Conservation (phyloP, 2,113 vertebrate genomes). For the Theristicus caerulescens region DNA sequence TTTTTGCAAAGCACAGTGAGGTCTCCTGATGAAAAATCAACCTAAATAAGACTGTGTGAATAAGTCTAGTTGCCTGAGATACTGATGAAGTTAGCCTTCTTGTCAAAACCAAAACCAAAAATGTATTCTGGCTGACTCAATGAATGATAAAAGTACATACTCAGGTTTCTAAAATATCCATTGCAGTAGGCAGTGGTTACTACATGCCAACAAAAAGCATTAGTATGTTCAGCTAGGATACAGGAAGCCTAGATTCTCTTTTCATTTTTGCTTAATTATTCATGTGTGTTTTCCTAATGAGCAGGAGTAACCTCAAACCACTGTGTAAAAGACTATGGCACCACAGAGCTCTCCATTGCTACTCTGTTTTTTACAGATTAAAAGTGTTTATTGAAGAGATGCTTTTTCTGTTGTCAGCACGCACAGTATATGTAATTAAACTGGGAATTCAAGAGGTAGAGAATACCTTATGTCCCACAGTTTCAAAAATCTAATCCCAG, state of each 20-base stretch:
- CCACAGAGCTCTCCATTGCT: neutral
- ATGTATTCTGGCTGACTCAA: conserved; percentile 25
- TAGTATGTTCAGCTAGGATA: neutral
- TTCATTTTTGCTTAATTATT: conserved; percentile 30
- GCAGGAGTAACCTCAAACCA: neutral
- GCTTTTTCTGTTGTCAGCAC: conserved; percentile 15
- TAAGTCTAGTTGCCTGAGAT: neutral
- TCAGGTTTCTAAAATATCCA: conserved; percentile 17
- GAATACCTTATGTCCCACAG: neutral
- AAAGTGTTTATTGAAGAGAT: conserved; percentile 9
- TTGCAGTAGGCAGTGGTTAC: conserved; percentile 9
- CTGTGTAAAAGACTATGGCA: neutral
- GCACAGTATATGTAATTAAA: conserved; percentile 11
- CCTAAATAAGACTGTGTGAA: neutral
- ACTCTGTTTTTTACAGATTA: neutral
- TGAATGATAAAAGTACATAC: neutral
- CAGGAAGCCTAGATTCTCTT: neutral
- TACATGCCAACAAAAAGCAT: neutral
- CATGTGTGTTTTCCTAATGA: neutral
- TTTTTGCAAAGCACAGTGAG: neutral
- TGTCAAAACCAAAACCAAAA: neutral
- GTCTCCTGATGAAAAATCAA: neutral
- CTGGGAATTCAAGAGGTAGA: conserved; percentile 21
- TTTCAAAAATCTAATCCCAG: neutral
- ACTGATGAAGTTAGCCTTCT: neutral